Base-by-base conservation (phyloP, 2,113 vertebrate species). In the Regulus satrapa region DNA sequence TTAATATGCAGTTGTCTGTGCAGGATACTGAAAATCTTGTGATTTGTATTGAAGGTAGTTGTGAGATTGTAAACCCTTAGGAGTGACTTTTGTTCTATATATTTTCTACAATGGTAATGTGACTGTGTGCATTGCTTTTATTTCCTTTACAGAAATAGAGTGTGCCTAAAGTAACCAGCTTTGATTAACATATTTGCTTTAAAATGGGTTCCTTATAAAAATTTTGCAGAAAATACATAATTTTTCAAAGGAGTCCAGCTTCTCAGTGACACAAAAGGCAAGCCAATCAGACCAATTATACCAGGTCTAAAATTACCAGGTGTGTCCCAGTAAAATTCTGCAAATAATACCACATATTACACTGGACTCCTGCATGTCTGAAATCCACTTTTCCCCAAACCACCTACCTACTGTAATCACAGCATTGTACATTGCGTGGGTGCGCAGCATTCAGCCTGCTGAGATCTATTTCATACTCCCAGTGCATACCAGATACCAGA, bases 381-480 rank as follows among this genome's bases (percentile, higher is more conserved):
- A 97, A 97, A 97, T 97, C 94, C 95, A 92, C 75, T 58, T 45
- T 90, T 97, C 73, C 46, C 49, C 12, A 1, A 97, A 84, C 94
- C 96, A 94, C 97, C 95, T 97, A 96, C 97, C 79, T 96, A 46
- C 94, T 41, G 68, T 98, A 98, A 98, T 98, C 96, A 97, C 86
- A 96, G 92, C 45, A 20, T 96, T 97, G 89, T 93, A 91, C 52
- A 49, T 93, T 96, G 96, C 18, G 79, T 97, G 94, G 97, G 97
- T 98, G 96, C 96, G 77, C 62, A 90, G 94, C 67, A 64, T 85
- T 96, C 96, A 94, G 71, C 96, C 96, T 95, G 97, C 97, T 29
- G 95, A 95, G 97, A 93, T 97, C 83, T 94, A 63, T 95, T 97
- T 96, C 97, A 52, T 55, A 71, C 78, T 96, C 86, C 93, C 93